Conservation (phyloP, 2,888 invertebrate genomes). For the Ichneumoninae sp. region DNA sequence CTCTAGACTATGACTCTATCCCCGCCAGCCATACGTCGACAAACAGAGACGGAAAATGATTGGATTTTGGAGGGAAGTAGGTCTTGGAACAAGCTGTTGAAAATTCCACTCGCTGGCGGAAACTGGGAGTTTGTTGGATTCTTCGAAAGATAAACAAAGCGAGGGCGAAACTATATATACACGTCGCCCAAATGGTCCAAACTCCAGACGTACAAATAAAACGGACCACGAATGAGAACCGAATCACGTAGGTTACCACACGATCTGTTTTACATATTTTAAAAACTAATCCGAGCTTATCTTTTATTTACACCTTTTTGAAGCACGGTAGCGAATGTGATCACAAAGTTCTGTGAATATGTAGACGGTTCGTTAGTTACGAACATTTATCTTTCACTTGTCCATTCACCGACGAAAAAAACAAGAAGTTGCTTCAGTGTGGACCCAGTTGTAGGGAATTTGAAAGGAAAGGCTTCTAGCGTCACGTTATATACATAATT, state of each 20-base stretch:
- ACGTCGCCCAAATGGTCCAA: not conserved
- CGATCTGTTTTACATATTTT: not conserved
- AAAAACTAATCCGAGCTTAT: not conserved
- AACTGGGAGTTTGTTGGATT: not conserved
- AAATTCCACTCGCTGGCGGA: not conserved
- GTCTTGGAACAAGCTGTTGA: conserved; percentile 6
- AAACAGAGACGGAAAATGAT: not conserved
- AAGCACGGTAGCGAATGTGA: not conserved
- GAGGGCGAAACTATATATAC: not conserved
- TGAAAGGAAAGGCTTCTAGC: not conserved
- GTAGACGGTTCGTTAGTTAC: not conserved
- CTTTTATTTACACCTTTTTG: not conserved
- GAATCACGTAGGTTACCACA: not conserved
- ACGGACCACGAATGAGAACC: not conserved
- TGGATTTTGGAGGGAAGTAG: not conserved
- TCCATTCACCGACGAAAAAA: not conserved
- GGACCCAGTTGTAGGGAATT: conserved; percentile 14
- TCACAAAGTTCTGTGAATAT: not conserved
- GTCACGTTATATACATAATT: conserved; percentile 76
- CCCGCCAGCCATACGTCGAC: too few relatives aligned
- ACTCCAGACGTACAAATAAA: not conserved
- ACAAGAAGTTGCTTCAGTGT: not conserved
- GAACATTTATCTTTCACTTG: not conserved
- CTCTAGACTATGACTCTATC: too few relatives aligned
- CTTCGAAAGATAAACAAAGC: not conserved